Evolutionary conservation across 1,140 invertebrate genomes (phyloP).

Genomic region (Drosophila lini): DNA sequence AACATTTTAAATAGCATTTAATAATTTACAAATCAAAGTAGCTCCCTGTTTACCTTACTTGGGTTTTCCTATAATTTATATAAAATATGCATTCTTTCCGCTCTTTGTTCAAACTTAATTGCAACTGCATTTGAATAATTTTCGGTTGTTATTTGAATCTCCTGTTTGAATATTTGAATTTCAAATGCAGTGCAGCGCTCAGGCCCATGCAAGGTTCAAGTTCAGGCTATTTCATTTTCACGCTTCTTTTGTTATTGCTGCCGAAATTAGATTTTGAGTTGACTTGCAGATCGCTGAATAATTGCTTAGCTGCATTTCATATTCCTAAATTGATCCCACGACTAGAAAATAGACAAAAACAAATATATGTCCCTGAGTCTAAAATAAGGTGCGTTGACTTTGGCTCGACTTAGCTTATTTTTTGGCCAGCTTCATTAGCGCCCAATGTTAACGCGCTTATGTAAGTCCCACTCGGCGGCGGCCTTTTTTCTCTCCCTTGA

Average conservation of each 20-base stretch:
- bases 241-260: constrained; percentile 1
- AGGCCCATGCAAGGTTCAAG: constrained; percentile 17
- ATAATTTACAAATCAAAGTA: not conserved
- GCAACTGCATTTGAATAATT: not conserved
- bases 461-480: constrained; percentile 16
- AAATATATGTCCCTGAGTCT: constrained; percentile 12
- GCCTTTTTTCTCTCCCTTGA: constrained; percentile 7
- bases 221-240: constrained; percentile 19
- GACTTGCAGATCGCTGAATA: constrained; percentile 24
- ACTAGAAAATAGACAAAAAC: not conserved
- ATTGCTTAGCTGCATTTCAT: constrained; percentile 7
- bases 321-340: constrained; percentile 10
- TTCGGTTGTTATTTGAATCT: constrained; percentile 4
- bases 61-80: not conserved
- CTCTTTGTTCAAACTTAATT: not conserved
- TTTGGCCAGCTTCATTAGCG: constrained; percentile 60
- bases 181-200: constrained; percentile 24
- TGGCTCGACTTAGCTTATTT: constrained; percentile 3
- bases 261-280: constrained; percentile 29
- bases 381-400: constrained; percentile 17
- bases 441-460: constrained; percentile 31
- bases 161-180: constrained; percentile 25
- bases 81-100: not conserved
- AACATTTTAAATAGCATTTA: too few relatives aligned
- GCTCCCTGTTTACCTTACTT: not conserved